These are phyloP conservation scores for Paracanthobrama guichenoti DNA, from an alignment of 2,113 vertebrate genomes.

Conservation along the genomic window DNA sequence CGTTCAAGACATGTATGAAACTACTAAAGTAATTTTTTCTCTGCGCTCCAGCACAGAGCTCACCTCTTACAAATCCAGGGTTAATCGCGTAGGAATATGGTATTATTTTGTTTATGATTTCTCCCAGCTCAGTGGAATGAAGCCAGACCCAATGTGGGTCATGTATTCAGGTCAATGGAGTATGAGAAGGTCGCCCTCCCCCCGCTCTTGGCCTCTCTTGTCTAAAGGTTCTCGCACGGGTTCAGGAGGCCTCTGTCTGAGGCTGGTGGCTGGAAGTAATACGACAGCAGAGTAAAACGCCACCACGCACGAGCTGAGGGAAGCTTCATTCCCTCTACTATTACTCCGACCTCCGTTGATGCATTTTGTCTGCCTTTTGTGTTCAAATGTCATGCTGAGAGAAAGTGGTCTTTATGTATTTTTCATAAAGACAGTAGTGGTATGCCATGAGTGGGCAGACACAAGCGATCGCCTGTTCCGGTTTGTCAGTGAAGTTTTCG, in stretches of 20 bases:
- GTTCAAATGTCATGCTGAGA: constrained; percentile 35
- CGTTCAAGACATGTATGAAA: neutral
- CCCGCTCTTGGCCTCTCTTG: constrained; percentile 14
- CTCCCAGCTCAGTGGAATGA: neutral
- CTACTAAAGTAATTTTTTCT: neutral
- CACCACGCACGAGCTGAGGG: constrained; percentile 20
- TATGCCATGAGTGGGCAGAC: constrained; percentile 42
- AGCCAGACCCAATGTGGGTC: constrained; percentile 48
- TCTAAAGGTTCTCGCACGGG: constrained; percentile 30
- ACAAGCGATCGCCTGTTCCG: constrained; percentile 10
- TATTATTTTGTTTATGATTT: constrained; percentile 50
- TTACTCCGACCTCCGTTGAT: constrained; percentile 11
- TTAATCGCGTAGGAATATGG: constrained; percentile 48
- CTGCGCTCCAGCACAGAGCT: neutral
- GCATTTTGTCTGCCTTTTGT: constrained; percentile 9
- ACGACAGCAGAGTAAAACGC: constrained; percentile 20
- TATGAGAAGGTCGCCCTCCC: constrained; percentile 49
- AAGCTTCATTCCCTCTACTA: constrained; percentile 38
- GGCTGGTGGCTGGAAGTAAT: constrained; percentile 54
- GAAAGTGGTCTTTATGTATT: constrained; percentile 53
- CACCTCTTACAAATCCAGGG: constrained; percentile 40
- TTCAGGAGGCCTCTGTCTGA: constrained; percentile 49
- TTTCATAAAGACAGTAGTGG: constrained; percentile 35
- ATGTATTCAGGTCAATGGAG: constrained; percentile 54
- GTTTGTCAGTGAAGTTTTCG: neutral